Evolutionary conservation across 2,797 vertebrate genomes (phyloP), one percentile per base, ranked within the genome.

Genomic region (Botia kubotai): DNA sequence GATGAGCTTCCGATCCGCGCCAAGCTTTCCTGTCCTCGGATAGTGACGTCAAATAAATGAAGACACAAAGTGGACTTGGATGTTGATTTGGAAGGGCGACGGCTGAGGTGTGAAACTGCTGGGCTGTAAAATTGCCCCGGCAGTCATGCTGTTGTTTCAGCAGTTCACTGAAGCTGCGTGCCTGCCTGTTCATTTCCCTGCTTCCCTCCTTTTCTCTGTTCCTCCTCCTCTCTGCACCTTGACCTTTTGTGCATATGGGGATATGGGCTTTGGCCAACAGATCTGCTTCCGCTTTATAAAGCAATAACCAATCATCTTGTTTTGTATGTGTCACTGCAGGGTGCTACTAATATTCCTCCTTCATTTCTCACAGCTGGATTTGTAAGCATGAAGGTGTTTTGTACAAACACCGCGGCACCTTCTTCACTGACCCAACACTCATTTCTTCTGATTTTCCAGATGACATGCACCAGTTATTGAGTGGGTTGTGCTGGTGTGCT

Each of bases 121-220:
- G 91, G 90, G 84, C 94, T 94, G 93, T 95, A 96, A 97, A 97
- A 97, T 96, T 95, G 94, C 93, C 92, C 91, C 92, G 93, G 94
- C 95, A 94, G 92, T 91, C 90, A 85, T 66, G 92, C 89, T 94
- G 93, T 95, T 94, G 93, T 94, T 93, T 95, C 92, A 96, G 95
- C 93, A 93, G 90, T 90, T 93, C 93, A 93, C 92, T 92, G 92
- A 91, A 82, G 92, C 90, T 92, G 90, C 92, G 93, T 33, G 26
- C 26, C 87, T 89, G 90, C 91, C 92, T 90, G 90, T 91, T 87
- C 57, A 85, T 71, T 58, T 82, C 80, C 83, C 84, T 83, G 85
- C 74, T 39, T 81, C 67, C 80, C 85, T 81, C 89, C 84, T 50
- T n/a, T 23, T 36, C 17, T 7, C 78, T 77, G 3, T 33, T 33